Percentiles rank a stretch among this genome's conserved stretches.
These are phyloP conservation scores for Psix sp. DNA, from an alignment of 1,140 invertebrate species.

Conservation along the genomic window DNA sequence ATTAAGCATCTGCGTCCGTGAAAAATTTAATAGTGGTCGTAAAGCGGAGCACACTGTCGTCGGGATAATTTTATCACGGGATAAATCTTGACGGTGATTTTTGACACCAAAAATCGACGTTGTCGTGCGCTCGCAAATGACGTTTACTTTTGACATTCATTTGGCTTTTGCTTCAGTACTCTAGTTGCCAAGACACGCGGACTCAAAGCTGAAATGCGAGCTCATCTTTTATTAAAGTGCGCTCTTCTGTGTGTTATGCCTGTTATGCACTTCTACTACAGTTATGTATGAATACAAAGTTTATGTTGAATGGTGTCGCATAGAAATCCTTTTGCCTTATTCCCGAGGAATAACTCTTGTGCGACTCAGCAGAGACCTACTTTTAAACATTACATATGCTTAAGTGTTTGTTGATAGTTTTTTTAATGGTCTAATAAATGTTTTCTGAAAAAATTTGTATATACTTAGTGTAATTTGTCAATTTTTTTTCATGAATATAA, in stretches of 20 bases:
- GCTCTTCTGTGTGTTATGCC: conserved; percentile 25
- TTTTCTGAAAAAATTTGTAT: no score
- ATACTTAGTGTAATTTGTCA: no score
- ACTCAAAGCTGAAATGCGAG: conserved; percentile 33
- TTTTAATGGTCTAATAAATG: conserved; percentile 25
- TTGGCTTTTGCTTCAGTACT: no score
- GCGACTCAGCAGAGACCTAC: conserved; percentile 38
- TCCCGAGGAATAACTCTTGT: conserved; percentile 30
- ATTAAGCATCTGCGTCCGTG: no score
- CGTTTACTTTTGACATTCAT: no score
- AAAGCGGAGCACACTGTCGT: no score
- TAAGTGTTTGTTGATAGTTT: conserved; percentile 12
- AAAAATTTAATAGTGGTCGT: no score
- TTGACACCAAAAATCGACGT: no score
- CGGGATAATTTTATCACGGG: no score
- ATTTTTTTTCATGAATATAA: no score
- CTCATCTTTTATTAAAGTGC: conserved; percentile 52
- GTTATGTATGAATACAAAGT: conserved; percentile 57
- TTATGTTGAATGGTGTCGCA: conserved; percentile 47
- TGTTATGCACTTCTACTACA: conserved; percentile 50
- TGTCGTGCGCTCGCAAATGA: no score
- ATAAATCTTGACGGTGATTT: no score
- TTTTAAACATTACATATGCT: conserved; percentile 45
- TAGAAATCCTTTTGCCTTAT: conserved; percentile 31
- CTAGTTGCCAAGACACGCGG: conserved; percentile 6